These are phyloP conservation scores for Hypanus sabinus DNA, from an alignment of 2,113 vertebrate genomes.

Conservation along the genomic window DNA sequence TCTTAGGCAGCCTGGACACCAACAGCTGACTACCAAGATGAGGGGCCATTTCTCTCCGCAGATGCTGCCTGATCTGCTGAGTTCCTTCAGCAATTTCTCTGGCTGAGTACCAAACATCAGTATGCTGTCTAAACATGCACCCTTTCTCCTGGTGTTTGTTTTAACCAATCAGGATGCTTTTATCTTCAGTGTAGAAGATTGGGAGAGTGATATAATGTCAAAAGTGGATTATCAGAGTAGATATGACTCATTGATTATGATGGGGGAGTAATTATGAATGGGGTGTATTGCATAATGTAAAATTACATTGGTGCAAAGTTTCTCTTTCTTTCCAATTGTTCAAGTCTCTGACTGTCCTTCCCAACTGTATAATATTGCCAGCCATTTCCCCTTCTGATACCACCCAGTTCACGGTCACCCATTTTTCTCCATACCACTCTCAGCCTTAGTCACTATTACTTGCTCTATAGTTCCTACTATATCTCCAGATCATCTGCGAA, in stretches of 20 bases:
- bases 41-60: no score
- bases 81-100: no score
- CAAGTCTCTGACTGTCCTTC: background rate
- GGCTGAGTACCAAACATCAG: no score
- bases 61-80: no score
- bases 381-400: background rate
- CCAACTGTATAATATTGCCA: background rate
- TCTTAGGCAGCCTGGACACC: no score
- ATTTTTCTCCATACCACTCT: background rate
- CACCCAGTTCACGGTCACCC: background rate
- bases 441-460: background rate
- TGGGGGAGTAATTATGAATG: no score
- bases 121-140: no score
- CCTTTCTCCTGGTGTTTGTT: no score
- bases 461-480: background rate
- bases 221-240: background rate
- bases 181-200: background rate
- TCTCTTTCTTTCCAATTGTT: background rate
- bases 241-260: no score
- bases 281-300: background rate
- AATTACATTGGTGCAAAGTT: background rate
- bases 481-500: no score
- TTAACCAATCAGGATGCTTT: background rate
- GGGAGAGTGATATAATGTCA: background rate
- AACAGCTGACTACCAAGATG: no score